Evolutionary conservation across 92 coral and sea anemone species (phyloP), one percentile per base, ranked within the genome.

Genomic region (Galaxea fascicularis): DNA sequence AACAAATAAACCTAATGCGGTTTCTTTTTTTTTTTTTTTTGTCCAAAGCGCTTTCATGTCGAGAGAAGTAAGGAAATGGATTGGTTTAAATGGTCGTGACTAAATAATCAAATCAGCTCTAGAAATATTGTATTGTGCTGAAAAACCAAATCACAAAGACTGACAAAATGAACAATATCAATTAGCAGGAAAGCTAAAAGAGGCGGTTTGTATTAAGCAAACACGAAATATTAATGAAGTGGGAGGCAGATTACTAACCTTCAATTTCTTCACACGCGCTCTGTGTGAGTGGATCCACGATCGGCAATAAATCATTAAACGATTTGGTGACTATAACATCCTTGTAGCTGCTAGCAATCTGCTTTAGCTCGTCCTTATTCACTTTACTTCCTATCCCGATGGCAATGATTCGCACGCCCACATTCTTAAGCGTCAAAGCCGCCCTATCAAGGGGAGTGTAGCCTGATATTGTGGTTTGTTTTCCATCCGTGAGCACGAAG

Each of bases 401-500:
- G 11, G 85, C 85, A 68, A 80, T 66, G 44, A 91, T 26, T 26
- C 90, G 78, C 0, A 93, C 90, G 54, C 97, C 93, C 41, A 59
- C 79, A 4, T 57, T 21, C 52, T 85, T 72, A 25, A 92, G 89
- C 6, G 71, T 24, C 15, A 60, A 56, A 6, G 92, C 45, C 12
- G 93, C 91, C 56, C 20, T 66, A 22, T 88, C 84, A 0, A 91
- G 85, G 0, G 89, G 74, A 2, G 41, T 30, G 12, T 84, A 52
- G 1, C 65, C 73, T 14, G 39, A 0, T 11, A 45, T 66, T 10
- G 45, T 25, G 14, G 87, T 76, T 63, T 90, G 93, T 46, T 82
- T 78, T 45, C 92, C 94, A 64, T 78, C 94, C 4, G 95, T 91
- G 16, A 95, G 47, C 71, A 93, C 84, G 10, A 95, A 77, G 12